phyloP scores from a whole-genome alignment of 1,140 invertebrate genomes.

The Diorhabda sublineata region DNA sequence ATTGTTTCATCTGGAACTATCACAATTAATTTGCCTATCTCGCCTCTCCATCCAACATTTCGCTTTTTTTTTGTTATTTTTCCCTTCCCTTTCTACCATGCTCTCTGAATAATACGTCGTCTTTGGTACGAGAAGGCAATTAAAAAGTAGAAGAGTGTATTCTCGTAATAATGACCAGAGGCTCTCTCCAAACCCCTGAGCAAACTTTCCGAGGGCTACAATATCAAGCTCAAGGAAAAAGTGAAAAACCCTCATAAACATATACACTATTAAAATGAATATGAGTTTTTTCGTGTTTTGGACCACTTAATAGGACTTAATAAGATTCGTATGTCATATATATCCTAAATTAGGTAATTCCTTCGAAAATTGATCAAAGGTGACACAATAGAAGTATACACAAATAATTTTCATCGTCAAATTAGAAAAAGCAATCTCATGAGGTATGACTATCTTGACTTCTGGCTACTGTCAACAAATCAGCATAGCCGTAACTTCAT shows the following conservation, averaged over 20 bases:
- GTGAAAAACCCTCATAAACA: neutral
- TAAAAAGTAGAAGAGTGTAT: conserved; percentile 2
- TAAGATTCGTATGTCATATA: too few relatives aligned
- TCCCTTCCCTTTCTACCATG: neutral
- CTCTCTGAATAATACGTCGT: neutral
- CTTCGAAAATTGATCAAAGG: too few relatives aligned
- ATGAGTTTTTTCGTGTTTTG: too few relatives aligned
- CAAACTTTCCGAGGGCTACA: neutral
- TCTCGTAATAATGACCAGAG: neutral
- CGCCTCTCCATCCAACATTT: neutral
- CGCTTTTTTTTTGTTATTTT: neutral
- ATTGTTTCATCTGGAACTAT: neutral
- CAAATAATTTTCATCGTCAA: too few relatives aligned
- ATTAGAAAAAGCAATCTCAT: too few relatives aligned
- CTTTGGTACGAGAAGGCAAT: neutral
- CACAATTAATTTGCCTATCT: conserved; percentile 2
- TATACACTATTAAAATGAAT: neutral
- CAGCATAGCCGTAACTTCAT: too few relatives aligned
- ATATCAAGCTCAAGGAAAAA: neutral
- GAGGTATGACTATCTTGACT: too few relatives aligned
- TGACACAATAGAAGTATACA: too few relatives aligned
- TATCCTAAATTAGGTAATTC: too few relatives aligned
- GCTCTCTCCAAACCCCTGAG: neutral
- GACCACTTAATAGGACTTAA: too few relatives aligned
- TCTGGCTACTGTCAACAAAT: too few relatives aligned